A percentile compares a stretch with the other conserved stretches of the same genome.
Conservation (phyloP, 2,113 vertebrate genomes). For the Prochilodus magdalenae region DNA sequence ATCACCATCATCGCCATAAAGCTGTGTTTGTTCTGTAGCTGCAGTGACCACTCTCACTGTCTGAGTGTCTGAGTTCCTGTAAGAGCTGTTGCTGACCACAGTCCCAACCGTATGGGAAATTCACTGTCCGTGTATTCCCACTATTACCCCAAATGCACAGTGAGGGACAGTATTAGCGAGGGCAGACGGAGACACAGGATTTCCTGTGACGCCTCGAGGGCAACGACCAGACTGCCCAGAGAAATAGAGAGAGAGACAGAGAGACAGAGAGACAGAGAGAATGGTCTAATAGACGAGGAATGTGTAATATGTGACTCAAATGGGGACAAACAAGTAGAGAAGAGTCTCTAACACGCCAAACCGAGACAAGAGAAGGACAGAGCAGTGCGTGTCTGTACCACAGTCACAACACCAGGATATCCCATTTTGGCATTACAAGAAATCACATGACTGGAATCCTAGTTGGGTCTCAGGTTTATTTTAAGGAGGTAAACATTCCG, state of each 20-base stretch:
- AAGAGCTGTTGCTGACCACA: neutral
- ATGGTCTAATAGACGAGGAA: constrained; percentile 43
- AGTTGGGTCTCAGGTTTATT: neutral
- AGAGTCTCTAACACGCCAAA: neutral
- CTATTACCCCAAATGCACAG: constrained; percentile 34
- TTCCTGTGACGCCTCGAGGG: constrained; percentile 61
- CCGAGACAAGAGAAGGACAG: neutral
- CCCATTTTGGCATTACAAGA: neutral
- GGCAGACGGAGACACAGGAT: constrained; percentile 64
- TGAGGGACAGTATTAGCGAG: constrained; percentile 57
- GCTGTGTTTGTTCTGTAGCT: neutral
- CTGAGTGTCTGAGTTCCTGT: neutral
- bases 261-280: neutral
- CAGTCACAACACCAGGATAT: neutral
- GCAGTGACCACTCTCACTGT: neutral
- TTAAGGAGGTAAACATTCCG: neutral
- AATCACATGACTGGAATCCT: neutral
- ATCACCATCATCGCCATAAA: neutral
- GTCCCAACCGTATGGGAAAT: constrained; percentile 35
- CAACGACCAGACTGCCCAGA: constrained; percentile 26
- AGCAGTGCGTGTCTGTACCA: neutral
- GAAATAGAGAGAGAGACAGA: neutral
- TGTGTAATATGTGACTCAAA: constrained; percentile 7
- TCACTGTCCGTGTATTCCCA: constrained; percentile 44
- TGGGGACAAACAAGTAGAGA: neutral